Evolutionary conservation across 2,888 invertebrate species (phyloP).

Genomic region (Ophion ventricosus): DNA sequence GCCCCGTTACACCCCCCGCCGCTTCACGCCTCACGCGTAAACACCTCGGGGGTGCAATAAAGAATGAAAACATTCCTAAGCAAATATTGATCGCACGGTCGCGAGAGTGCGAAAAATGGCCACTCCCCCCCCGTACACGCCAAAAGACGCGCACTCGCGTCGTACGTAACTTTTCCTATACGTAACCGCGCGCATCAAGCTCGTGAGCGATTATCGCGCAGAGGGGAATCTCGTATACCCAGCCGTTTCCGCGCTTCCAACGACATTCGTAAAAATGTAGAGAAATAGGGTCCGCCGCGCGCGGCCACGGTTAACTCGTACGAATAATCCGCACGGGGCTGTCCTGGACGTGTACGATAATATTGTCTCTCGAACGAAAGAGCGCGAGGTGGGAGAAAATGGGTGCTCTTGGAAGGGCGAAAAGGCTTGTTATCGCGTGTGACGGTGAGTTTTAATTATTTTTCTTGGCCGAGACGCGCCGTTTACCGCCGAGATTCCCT

Average conservation of each 20-base stretch:
- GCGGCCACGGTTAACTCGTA: not conserved
- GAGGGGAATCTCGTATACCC: too few species aligned
- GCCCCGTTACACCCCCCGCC: not conserved
- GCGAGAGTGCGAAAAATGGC: constrained; percentile 10
- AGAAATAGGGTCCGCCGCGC: not conserved
- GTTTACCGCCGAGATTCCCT: constrained; percentile 19
- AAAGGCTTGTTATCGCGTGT: too few species aligned
- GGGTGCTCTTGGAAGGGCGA: too few species aligned
- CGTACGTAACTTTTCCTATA: too few species aligned
- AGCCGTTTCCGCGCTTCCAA: not conserved
- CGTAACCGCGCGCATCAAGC: constrained; percentile 3
- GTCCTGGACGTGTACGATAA: constrained; percentile 8
- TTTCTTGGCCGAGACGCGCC: constrained; percentile 55
- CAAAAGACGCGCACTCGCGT: not conserved
- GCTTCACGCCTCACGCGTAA: constrained; percentile 37
- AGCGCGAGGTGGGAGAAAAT: not conserved
- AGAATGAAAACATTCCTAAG: constrained; percentile 64
- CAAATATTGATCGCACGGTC: constrained; percentile 61
- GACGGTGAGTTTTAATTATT: constrained; percentile 65
- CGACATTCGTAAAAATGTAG: not conserved
- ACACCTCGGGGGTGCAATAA: constrained; percentile 67
- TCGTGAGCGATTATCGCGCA: constrained; percentile 22
- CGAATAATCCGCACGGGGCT: not conserved
- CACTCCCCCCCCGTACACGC: not conserved
- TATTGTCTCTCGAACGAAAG: not conserved